Base-by-base conservation (phyloP, 2,113 vertebrate genomes). In the Gambusia holbrooki region DNA sequence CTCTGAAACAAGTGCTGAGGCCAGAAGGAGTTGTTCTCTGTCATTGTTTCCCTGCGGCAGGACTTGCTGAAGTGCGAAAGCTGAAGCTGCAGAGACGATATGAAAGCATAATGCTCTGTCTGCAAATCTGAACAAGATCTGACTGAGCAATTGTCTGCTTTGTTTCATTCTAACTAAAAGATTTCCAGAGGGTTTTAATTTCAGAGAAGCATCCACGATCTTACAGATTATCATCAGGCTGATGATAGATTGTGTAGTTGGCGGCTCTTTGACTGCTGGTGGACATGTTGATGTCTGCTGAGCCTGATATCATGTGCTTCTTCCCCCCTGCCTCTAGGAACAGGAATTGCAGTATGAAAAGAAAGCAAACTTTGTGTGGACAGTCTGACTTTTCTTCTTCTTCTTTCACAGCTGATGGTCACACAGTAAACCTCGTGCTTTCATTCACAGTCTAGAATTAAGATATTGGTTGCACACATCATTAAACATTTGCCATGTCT, bases 361-460 rank as follows among this genome's bases (percentile, higher is more conserved):
- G 89, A 77, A 68, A 62, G 71, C 28, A 5, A n/a, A 61, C 86
- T 86, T 91, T 89, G 85, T 91, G 45, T 33, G 69, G 69, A 76
- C 45, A 48, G 69, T 78, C 65, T 62, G 30, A 58, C 60, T 78
- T 30, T 19, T 62, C 64, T 68, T 66, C 54, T 29, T 78, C 33
- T 22, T 62, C 66, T 68, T 64, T 62, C 32, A 14, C 69, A 33
- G 82, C 74, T 73, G 70, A 77, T 14, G 66, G 83, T 90, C 89
- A 82, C 75, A 78, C 87, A 28, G 74, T 65, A 62, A 77, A 85
- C 78, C 86, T 89, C 81, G 83, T 90, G 91, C 84, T 82, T 84
- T 51, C 66, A 10, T 73, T 60, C 40, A 12, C 62, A 35, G 76
- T 37, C 63, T 76, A 64, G 63, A 86, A 74, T 64, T 1, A 69